Evolutionary conservation across 2,888 invertebrate species (phyloP).

Genomic region (Coleophora flavipennella): DNA sequence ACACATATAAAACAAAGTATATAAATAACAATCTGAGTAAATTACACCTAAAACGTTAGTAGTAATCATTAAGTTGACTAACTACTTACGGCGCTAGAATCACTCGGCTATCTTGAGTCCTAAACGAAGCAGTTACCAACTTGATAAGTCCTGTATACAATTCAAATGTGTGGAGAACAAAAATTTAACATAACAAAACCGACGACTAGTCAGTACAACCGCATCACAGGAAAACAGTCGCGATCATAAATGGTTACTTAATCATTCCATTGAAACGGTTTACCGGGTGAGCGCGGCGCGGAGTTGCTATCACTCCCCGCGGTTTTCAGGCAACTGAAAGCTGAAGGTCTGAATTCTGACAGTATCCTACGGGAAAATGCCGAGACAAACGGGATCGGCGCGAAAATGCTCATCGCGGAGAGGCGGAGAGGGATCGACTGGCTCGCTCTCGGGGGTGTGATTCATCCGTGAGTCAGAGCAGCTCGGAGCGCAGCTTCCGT

Average conservation of each 20-base stretch:
- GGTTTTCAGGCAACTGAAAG: conserved; percentile 52
- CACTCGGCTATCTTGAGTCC: conserved; percentile 15
- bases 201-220: conserved; percentile 16
- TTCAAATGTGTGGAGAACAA: conserved; percentile 4
- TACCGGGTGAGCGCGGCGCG: conserved; percentile 21
- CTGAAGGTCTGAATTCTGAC: too few species aligned
- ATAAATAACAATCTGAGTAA: too few species aligned
- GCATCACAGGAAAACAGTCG: conserved; percentile 21
- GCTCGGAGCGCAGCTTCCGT: conserved; percentile 13
- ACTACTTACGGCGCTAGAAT: conserved; percentile 34
- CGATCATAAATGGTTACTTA: conserved; percentile 44
- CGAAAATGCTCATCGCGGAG: conserved; percentile 33
- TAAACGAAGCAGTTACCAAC: conserved; percentile 14
- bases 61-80: too few species aligned
- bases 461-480: conserved; percentile 45
- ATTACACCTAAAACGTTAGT: too few species aligned
- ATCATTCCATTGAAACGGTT: conserved; percentile 47
- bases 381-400: conserved; percentile 58
- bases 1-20: too few species aligned
- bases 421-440: conserved; percentile 21
- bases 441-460: conserved; percentile 40
- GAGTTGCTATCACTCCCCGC: conserved; percentile 27
- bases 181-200: conserved; percentile 15
- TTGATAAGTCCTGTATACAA: conserved; percentile 4
- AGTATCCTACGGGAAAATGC: conserved; percentile 63